Evolutionary conservation across 2,797 vertebrate species (phyloP).

Genomic region (Pseudotriccus pelzelni): DNA sequence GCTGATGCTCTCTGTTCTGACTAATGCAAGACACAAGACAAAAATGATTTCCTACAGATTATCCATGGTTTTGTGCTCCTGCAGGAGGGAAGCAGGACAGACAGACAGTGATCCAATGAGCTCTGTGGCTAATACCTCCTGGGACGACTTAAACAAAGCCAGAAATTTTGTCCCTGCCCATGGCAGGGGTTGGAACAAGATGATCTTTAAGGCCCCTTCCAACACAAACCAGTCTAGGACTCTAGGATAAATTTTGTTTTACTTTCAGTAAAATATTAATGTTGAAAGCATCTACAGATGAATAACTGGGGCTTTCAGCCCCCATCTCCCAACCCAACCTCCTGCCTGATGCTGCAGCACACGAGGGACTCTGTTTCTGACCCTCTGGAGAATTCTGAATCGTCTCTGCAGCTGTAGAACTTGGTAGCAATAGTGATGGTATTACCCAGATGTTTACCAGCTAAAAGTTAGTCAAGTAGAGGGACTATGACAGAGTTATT

Average conservation of each 20-base stretch:
- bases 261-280: not conserved
- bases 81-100: accelerated
- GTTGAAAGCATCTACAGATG: not conserved
- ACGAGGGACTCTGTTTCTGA: accelerated
- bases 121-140: not conserved
- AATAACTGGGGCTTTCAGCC: accelerated
- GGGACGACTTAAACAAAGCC: not conserved
- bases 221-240: not conserved
- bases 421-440: not conserved
- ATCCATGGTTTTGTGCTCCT: accelerated
- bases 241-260: not conserved
- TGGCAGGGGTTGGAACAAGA: accelerated
- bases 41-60: accelerated
- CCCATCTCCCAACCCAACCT: not conserved
- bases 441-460: not conserved
- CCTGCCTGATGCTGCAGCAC: not conserved
- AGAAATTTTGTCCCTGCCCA: not conserved
- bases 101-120: accelerated
- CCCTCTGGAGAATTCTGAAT: not conserved
- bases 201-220: not conserved
- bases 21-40: not conserved
- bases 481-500: not conserved
- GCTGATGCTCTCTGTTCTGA: not conserved
- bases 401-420: not conserved
- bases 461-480: not conserved